Conservation (phyloP, 2,113 vertebrate species). For the Notothenia rossii region DNA sequence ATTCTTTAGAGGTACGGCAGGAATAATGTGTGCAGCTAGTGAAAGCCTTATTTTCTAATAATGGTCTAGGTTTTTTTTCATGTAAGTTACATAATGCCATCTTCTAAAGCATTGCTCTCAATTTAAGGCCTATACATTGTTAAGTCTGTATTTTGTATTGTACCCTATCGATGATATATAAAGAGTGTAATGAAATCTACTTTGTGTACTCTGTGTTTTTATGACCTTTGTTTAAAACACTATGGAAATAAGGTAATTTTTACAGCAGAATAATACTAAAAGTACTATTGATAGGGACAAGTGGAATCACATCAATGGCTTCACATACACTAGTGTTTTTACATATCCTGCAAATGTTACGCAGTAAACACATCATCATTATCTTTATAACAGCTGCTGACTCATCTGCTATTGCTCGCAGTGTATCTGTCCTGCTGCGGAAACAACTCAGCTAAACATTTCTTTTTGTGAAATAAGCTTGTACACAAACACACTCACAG, state of each 20-base stretch:
- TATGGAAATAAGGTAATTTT: neutral
- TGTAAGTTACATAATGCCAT: conserved; percentile 40
- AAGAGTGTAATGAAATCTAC: conserved; percentile 41
- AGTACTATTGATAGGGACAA: neutral
- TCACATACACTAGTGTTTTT: neutral
- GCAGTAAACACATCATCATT: neutral
- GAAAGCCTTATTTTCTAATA: conserved; percentile 46
- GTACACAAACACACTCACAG: neutral
- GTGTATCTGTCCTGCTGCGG: conserved; percentile 1
- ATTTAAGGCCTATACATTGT: conserved; percentile 49
- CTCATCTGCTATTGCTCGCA: neutral
- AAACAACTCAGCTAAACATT: neutral
- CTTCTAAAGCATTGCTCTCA: conserved; percentile 30
- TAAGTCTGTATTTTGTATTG: conserved; percentile 71
- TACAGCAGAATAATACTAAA: neutral
- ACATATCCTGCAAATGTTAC: neutral
- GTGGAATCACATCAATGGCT: neutral
- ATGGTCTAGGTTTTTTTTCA: conserved; percentile 24
- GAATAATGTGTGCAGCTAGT: conserved; percentile 23
- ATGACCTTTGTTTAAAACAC: neutral
- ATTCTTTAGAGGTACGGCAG: conserved; percentile 42
- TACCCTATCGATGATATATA: conserved; percentile 53
- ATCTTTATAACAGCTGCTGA: conserved; percentile 20
- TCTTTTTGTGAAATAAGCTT: conserved; percentile 18
- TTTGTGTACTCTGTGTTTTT: conserved; percentile 23